These are phyloP conservation scores for Cebuella pygmaea DNA, from an alignment of 2,797 vertebrate species.

Conservation along the genomic window DNA sequence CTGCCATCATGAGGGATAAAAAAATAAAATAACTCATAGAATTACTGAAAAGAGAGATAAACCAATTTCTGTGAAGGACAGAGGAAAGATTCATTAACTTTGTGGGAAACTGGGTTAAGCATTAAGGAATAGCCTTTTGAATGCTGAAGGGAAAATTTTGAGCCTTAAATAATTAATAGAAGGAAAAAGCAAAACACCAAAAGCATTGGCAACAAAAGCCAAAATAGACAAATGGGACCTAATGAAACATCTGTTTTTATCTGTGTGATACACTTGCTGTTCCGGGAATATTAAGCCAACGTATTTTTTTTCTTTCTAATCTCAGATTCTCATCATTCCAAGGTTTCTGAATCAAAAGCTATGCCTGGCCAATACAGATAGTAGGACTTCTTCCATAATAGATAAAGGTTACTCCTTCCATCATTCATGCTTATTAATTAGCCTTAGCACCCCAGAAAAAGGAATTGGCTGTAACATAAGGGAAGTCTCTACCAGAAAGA, in stretches of 20 bases:
- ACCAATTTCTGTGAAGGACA: not conserved
- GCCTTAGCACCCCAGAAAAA: not conserved
- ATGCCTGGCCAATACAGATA: not conserved
- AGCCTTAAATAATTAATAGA: not conserved
- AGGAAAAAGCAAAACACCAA: rapidly evolving
- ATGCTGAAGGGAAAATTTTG: no score
- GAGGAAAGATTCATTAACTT: not conserved
- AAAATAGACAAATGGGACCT: no score
- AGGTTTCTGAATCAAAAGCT: not conserved
- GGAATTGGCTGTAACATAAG: not conserved
- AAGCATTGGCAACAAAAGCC: no score
- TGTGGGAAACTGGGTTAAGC: not conserved
- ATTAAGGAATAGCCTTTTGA: not conserved
- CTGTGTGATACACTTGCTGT: not conserved
- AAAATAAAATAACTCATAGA: not conserved
- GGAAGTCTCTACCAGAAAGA: not conserved
- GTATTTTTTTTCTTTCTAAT: not conserved
- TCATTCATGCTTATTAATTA: not conserved
- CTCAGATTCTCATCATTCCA: not conserved
- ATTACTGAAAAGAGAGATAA: not conserved
- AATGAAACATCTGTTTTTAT: no score
- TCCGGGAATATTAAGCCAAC: not conserved
- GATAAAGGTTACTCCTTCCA: not conserved
- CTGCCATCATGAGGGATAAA: not conserved
- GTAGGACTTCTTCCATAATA: not conserved